phyloP scores from a whole-genome alignment of 2,888 invertebrate species.

The Dynastes tityus region DNA sequence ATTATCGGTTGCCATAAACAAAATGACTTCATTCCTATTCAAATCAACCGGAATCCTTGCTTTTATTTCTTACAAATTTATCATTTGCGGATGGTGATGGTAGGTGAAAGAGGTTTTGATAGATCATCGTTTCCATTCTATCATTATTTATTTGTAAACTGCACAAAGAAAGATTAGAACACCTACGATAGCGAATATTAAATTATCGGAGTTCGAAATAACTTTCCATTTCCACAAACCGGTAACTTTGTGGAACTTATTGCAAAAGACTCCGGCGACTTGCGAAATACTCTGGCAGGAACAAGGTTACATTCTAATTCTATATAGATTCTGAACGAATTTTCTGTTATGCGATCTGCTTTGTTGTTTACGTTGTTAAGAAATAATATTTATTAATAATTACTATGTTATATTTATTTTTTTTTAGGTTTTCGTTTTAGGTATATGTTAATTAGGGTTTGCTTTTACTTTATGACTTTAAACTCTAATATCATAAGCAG shows the following conservation, averaged over 20 bases:
- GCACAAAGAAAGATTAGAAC: neutral
- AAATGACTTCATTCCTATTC: too few relatives aligned
- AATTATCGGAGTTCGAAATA: neutral
- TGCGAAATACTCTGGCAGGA: conserved; percentile 17
- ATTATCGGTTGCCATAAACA: neutral
- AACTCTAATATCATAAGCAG: too few relatives aligned
- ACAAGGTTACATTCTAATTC: conserved; percentile 33
- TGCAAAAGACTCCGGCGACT: conserved; percentile 1
- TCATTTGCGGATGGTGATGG: too few relatives aligned
- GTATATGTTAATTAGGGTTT: neutral
- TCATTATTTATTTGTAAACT: neutral
- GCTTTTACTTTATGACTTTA: too few relatives aligned
- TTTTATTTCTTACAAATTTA: too few relatives aligned
- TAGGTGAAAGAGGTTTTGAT: too few relatives aligned
- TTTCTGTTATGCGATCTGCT: neutral
- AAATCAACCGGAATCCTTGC: too few relatives aligned
- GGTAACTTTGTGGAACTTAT: conserved; percentile 23
- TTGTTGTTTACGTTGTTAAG: neutral
- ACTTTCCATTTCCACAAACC: conserved; percentile 28
- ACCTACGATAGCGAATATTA: neutral
- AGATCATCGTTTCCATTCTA: neutral
- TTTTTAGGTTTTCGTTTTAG: neutral
- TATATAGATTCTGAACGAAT: neutral
- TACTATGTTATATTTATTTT: neutral
- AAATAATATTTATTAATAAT: neutral